A percentile compares a stretch with the other conserved stretches of the same genome.
phyloP scores from a whole-genome alignment of 2,113 vertebrate species.

The Serilophus lunatus region DNA sequence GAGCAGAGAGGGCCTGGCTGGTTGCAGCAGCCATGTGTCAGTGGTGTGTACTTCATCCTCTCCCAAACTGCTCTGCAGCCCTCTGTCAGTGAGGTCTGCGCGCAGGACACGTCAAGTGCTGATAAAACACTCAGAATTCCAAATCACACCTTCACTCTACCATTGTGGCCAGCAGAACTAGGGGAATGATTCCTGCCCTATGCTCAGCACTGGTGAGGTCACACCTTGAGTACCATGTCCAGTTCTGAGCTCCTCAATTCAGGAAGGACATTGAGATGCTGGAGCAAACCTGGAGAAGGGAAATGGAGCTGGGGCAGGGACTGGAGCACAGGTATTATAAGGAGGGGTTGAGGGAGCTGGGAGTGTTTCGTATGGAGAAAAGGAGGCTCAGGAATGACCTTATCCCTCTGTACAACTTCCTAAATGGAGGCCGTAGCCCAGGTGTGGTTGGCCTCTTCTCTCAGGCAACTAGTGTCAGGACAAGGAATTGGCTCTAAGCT shows the following conservation, averaged over 20 bases:
- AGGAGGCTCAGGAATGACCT: not conserved
- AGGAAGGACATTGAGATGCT: not conserved
- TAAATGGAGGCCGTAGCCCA: not conserved
- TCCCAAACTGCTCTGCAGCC: not conserved
- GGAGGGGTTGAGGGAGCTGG: not conserved
- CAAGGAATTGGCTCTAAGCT: not conserved
- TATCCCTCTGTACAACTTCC: not conserved
- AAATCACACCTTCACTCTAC: not conserved
- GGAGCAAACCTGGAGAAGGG: not conserved
- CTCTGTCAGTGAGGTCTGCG: not conserved
- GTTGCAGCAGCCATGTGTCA: not conserved
- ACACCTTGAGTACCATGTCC: not conserved
- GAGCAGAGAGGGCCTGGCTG: not conserved
- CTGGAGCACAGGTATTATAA: not conserved
- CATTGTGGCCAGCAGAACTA: not conserved
- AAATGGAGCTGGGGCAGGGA: not conserved
- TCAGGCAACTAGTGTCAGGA: not conserved
- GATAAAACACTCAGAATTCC: not conserved
- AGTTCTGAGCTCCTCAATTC: not conserved
- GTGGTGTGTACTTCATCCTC: rapidly evolving
- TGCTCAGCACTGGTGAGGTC: not conserved
- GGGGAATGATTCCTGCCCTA: not conserved
- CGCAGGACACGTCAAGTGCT: rapidly evolving
- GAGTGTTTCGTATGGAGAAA: not conserved
- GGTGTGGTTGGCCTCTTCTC: not conserved